Base-by-base conservation (phyloP, 2,797 vertebrate genomes). In the Acanthiza pusilla region DNA sequence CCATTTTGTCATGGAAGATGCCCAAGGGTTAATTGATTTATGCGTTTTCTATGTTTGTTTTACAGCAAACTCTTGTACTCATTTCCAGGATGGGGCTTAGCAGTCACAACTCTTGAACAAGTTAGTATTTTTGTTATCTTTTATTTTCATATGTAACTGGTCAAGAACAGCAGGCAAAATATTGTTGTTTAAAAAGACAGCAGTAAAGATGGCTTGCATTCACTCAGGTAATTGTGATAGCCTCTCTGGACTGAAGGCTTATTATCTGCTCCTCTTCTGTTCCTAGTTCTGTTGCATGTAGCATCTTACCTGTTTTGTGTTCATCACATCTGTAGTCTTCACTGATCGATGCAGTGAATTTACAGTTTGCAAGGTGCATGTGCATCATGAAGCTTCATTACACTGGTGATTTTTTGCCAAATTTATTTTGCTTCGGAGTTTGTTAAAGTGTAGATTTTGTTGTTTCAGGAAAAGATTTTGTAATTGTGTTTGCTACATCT, bases 81-180 rank as follows among this genome's bases (percentile, higher is more conserved):
- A 0, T 99, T 99, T 94, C 79, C 97, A 32, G 99, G 99, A 66
- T 99, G 99, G 99, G 97, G 96, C 22, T 96, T 97, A 32, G 98
- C 98, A 9, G 98, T 99, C 89, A 99, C 98, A 34, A 98, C 97
- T 71, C 98, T 99, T 94, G 98, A 99, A 93, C 99, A 99, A 98
- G 99, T 99, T 93, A 94, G 97, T 97, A 58, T 71, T 89, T 96
- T 90, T 93, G 8, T 7, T 74, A 11, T 21, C 40, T 86, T 89
- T 58, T 79, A 36, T 30, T 94, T 76, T 71, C 34, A 30, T 76
- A 27, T 2, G 1, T 61, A 72, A 36, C 26, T 61, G 38, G 7
- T 91, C 16, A 34, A 70, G 29, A 91, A 23, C 18, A 74, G 13
- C n/a, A 45, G 19, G 7, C 25, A 77, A 84, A 83, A 63, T 92